Evolutionary conservation across 2,113 vertebrate genomes (phyloP).

Genomic region (Microcebus jonahi): DNA sequence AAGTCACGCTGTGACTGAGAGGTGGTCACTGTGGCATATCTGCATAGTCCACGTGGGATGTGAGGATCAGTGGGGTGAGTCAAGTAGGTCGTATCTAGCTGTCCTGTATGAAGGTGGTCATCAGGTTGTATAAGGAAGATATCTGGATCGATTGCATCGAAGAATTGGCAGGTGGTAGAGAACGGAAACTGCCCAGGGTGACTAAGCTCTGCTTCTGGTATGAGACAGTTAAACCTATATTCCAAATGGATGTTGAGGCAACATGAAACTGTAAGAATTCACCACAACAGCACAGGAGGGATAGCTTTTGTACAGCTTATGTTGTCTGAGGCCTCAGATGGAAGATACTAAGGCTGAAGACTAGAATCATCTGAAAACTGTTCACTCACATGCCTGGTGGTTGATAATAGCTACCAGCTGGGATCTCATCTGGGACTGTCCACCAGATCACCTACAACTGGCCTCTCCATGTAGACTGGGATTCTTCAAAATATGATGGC

Average conservation of each 20-base stretch:
- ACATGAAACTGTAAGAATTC: neutral
- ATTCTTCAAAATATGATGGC: neutral
- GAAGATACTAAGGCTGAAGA: neutral
- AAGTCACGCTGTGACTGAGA: neutral
- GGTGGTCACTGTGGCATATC: neutral
- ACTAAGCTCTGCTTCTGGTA: neutral
- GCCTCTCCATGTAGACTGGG: neutral
- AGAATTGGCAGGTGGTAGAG: neutral
- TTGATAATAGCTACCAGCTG: neutral
- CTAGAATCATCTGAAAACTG: neutral
- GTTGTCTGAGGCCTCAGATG: neutral
- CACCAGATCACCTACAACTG: neutral
- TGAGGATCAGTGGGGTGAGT: neutral
- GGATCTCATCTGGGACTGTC: neutral
- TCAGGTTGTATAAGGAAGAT: neutral
- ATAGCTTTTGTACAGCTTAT: neutral
- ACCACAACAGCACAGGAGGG: neutral
- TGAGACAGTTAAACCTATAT: neutral
- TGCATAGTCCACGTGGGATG: neutral
- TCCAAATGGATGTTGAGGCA: neutral
- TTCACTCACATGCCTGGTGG: neutral
- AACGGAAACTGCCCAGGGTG: neutral
- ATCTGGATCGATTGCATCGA: neutral
- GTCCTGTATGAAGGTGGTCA: neutral
- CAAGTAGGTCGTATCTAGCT: neutral